phyloP scores from a whole-genome alignment of 2,113 vertebrate species.

The Passer montanus region DNA sequence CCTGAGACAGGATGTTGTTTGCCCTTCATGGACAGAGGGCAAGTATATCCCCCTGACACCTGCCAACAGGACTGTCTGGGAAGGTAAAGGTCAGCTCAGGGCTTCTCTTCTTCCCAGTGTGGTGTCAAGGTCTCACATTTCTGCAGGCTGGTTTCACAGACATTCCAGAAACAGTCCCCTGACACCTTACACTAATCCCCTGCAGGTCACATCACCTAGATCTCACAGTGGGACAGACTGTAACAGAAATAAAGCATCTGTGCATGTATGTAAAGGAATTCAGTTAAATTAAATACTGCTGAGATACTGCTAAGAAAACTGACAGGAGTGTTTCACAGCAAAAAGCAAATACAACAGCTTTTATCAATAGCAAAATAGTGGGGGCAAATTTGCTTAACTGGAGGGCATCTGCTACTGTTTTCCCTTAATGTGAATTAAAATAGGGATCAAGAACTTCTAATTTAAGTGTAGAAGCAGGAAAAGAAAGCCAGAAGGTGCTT shows the following conservation, averaged over 20 bases:
- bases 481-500: background rate
- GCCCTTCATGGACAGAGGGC: background rate
- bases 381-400: background rate
- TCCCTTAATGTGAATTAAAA: background rate
- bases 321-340: background rate
- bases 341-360: background rate
- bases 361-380: background rate
- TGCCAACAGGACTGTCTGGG: slow-evolving; percentile 35
- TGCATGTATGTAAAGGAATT: background rate
- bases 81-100: slow-evolving; percentile 36
- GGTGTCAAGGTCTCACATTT: slow-evolving; percentile 30
- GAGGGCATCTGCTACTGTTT: background rate
- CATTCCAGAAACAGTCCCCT: background rate
- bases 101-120: slow-evolving; percentile 18
- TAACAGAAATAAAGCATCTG: background rate
- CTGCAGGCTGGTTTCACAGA: background rate
- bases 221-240: background rate
- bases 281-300: background rate
- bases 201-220: background rate
- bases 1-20: background rate
- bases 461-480: background rate
- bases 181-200: background rate
- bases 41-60: background rate
- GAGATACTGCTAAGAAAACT: background rate
- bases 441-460: background rate